Conservation (phyloP, 2,113 vertebrate species). For the Furnarius figulus region DNA sequence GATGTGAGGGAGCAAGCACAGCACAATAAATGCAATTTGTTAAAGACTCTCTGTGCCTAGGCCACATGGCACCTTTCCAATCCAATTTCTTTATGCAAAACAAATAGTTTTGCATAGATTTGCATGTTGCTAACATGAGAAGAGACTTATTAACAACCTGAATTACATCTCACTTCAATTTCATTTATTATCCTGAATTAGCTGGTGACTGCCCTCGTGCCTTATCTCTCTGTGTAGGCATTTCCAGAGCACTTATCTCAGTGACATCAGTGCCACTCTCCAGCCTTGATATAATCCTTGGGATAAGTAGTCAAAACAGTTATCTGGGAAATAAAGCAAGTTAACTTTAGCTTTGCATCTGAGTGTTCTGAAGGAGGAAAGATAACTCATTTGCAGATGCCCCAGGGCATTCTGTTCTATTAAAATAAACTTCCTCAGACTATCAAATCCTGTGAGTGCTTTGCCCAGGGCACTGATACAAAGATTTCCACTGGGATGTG, state of each 20-base stretch:
- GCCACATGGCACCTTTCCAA: neutral
- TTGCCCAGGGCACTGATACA: neutral
- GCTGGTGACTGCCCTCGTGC: neutral
- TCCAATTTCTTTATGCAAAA: neutral
- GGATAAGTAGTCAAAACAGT: neutral
- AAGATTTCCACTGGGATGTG: neutral
- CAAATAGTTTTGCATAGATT: conserved; percentile 3
- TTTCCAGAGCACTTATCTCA: neutral
- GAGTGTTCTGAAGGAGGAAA: neutral
- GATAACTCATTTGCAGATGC: neutral
- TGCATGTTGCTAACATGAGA: neutral
- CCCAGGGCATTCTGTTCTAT: neutral
- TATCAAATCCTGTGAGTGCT: neutral
- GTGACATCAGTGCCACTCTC: neutral
- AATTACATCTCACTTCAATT: neutral
- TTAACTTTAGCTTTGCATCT: neutral
- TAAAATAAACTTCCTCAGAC: neutral
- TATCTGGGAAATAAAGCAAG: neutral
- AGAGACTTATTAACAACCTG: neutral
- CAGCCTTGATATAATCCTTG: neutral
- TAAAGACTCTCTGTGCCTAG: neutral
- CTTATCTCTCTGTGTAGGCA: neutral
- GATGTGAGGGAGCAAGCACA: neutral
- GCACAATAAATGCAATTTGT: neutral
- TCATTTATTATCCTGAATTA: neutral